A percentile compares a stretch with the other conserved stretches of the same genome.
Conservation (phyloP, 2,888 invertebrate genomes). For the Scaptomyza caliginosa region DNA sequence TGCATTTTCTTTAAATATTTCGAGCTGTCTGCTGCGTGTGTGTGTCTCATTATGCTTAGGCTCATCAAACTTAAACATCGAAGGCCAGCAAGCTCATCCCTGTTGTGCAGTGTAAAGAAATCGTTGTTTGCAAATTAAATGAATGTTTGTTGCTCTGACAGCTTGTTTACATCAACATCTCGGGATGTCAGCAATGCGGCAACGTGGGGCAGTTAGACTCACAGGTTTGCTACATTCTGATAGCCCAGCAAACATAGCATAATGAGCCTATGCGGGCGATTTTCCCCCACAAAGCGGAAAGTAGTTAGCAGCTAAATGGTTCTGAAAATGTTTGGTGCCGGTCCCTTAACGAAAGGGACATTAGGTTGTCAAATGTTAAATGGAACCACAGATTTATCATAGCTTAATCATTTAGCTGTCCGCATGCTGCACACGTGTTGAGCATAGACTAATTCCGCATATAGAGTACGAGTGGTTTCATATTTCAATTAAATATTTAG, state of each 20-base stretch:
- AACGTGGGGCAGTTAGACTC: slow-evolving; percentile 19
- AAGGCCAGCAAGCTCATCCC: too few relatives aligned
- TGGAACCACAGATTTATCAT: slow-evolving; percentile 48
- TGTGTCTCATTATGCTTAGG: not conserved
- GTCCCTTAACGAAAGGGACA: slow-evolving; percentile 5
- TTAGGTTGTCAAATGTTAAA: slow-evolving; percentile 49
- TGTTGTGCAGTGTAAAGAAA: slow-evolving; percentile 30
- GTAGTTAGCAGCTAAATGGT: slow-evolving; percentile 64
- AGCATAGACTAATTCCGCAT: not conserved
- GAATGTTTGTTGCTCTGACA: slow-evolving; percentile 65
- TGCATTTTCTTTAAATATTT: slow-evolving; percentile 9
- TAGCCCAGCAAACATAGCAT: slow-evolving; percentile 35
- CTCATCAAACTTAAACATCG: too few relatives aligned
- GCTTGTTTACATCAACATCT: slow-evolving; percentile 72
- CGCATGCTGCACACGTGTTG: slow-evolving; percentile 42
- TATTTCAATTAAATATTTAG: slow-evolving; percentile 66
- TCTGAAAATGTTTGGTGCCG: slow-evolving; percentile 29
- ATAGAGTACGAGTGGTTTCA: slow-evolving; percentile 4
- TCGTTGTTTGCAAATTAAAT: slow-evolving; percentile 63
- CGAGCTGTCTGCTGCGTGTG: not conserved
- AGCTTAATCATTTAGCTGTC: slow-evolving; percentile 15
- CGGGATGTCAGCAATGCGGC: slow-evolving; percentile 26
- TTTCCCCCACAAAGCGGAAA: slow-evolving; percentile 28
- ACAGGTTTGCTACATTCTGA: slow-evolving; percentile 13
- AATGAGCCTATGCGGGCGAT: slow-evolving; percentile 42